Base-by-base conservation (phyloP, 2,113 vertebrate species). In the Nycticorax nycticorax region DNA sequence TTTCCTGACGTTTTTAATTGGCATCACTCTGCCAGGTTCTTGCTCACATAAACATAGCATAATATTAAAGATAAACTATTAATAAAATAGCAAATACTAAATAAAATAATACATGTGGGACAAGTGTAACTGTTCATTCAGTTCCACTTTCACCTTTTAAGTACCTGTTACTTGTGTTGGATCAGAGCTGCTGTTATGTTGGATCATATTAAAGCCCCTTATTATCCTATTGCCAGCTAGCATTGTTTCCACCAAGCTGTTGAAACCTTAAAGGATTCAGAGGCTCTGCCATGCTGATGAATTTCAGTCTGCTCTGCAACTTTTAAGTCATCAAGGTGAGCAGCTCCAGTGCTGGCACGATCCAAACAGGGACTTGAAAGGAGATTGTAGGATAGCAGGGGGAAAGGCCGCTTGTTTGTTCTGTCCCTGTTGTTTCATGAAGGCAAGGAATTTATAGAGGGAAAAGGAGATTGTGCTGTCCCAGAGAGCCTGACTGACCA, bases 1-100 rank as follows among this genome's bases (percentile, higher is more conserved):
- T 82, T 97, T 94, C 47, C 17, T 92, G 15, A 30, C 64, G 20
- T 24, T 26, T 92, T 83, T 82, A 48, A 35, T 43, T 69, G 17
- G 35, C 23, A 32, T 60, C 43, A 52, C 10, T 77, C 37, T 81
- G 47, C 26, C 23, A 80, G 45, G 57, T 62, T 76, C 19, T 77
- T 55, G 24, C 4, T 2, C 53, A 26, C 11, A 7, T 41, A 37
- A 67, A 37, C 27, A 13, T 32, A 76, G 32, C 4, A 78, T 85
- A 85, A 77, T 85, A 63, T 18, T 79, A 26, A 88, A 53, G 30
- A 43, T 76, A 45, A 80, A 50, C 52, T 71, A 35, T 32, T 66
- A 67, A 67, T 81, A 48, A 83, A 73, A 32, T 32, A 73, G 24
- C 4, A 89, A 78, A 76, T 85, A 21, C 28, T 86, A 32, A 88